A percentile compares a stretch with the other conserved stretches of the same genome.
These are phyloP conservation scores for Brienomyrus brachyistius DNA, from an alignment of 2,113 vertebrate genomes.

Conservation along the genomic window DNA sequence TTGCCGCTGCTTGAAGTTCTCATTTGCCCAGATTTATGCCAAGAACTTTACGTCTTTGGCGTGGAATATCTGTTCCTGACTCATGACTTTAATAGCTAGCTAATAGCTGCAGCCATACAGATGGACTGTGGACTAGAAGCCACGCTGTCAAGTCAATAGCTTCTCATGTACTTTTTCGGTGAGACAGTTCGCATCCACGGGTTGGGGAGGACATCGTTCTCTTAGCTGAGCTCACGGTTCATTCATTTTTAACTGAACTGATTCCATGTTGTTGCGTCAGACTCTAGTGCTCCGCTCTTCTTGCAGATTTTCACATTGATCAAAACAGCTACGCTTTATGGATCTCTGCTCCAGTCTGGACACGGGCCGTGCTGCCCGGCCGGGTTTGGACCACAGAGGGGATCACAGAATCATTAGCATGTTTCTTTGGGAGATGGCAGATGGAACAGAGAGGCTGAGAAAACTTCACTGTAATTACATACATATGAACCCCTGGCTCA, in stretches of 20 bases:
- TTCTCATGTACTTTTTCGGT: not conserved
- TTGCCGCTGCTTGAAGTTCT: not conserved
- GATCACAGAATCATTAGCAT: not conserved
- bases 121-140: not conserved
- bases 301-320: not conserved
- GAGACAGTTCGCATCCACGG: not conserved
- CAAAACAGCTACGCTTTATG: not conserved
- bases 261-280: not conserved
- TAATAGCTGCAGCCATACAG: not conserved
- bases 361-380: not conserved
- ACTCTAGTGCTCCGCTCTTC: not conserved
- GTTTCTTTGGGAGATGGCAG: not conserved
- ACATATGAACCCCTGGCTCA: not conserved
- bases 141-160: not conserved
- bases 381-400: not conserved
- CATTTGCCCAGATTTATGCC: not conserved
- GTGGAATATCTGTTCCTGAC: not conserved
- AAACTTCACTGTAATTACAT: not conserved
- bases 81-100: not conserved
- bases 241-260: not conserved
- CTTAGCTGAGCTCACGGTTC: not conserved
- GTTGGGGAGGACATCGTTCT: not conserved
- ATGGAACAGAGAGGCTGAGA: conserved; percentile 11
- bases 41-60: not conserved
- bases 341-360: not conserved